Base-by-base conservation (phyloP, 2,888 invertebrate species). In the Dicyrtomina minuta region DNA sequence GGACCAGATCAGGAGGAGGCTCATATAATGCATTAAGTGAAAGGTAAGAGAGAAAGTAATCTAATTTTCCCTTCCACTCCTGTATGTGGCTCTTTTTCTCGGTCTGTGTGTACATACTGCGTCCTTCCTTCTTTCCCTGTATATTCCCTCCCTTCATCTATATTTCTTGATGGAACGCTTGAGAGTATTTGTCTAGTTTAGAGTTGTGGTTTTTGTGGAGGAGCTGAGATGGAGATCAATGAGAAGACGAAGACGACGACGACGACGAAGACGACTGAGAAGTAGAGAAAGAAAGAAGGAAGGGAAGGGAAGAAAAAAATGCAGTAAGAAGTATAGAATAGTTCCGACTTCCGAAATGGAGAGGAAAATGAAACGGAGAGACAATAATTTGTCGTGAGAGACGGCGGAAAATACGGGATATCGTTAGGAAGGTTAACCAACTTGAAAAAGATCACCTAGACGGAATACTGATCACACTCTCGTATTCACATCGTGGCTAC, bases 321-420 rank as follows among this genome's bases (percentile, higher is more conserved):
- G 43, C n/a, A 66, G 39, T 49, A 66, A n/a, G 55, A 55, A 56
- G 39, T 24, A 33, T 26, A 56, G 26, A 46, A 22, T n/a, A n/a
- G n/a, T n/a, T n/a, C n/a, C n/a, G n/a, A n/a, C n/a, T n/a, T n/a
- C n/a, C n/a, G n/a, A n/a, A n/a, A n/a, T 13, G 33, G 20, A 12
- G 39, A 22, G 27, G 41, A 49, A 55, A 65, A 65, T 39, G 53
- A 53, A 39, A 55, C n/a, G 60, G 43, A 15, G 24, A 60, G 65
- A 65, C 55, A 65, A 53, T 55, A 65, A 65, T 65, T 65, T 65
- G 65, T 65, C 65, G 55, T 43, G 39, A 6, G 24, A 24, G 55
- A 65, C 55, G 55, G 65, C 55, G 41, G 51, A 65, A 39, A 39
- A 43, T 65, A 55, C 17, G 17, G 41, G 55, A 55, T 65, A 53